Evolutionary conservation across 2,113 vertebrate genomes (phyloP), one percentile per base, ranked within the genome.

Genomic region (Noctilio leporinus): DNA sequence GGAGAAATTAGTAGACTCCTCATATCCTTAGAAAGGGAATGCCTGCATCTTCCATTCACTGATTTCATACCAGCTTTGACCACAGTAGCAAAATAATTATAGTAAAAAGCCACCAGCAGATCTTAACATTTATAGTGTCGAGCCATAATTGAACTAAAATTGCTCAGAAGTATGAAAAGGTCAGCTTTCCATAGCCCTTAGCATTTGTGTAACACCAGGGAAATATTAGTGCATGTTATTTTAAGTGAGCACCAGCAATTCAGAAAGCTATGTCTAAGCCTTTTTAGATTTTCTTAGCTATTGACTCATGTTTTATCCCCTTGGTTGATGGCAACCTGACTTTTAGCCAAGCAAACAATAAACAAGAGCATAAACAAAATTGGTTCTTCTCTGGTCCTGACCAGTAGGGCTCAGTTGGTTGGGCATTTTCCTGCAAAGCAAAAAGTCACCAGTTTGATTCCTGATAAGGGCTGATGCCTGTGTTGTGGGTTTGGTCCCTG

Each of bases 261-360:
- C 62, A 62, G 92, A 92, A 84, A 96, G 94, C 92, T 95, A 53
- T 94, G 83, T 96, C 96, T 95, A 94, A 86, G 95, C 85, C 95
- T 94, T 95, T 97, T 95, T 82, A 96, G 96, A 95, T 78, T 94
- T 97, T 96, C 95, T 96, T 89, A 98, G 95, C 92, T 93, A 91
- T 96, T 98, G 98, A 97, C 96, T 98, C 98, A 98, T 96, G 95
- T 95, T 96, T 97, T 96, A 91, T 90, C 65, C 94, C 76, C 94
- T 96, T 69, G 62, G 96, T 93, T 97, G 97, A 97, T 97, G 97
- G 97, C 97, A 98, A 98, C 98, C 97, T 97, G 97, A 97, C 97
- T 97, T 6, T 11, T 76, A 97, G 98, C 97, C 98, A 98, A 98
- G 96, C 93, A 98, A 97, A 97, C 98, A 96, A 96, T 96, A 91